Percentiles rank a stretch among this genome's conserved stretches.
Conservation (phyloP, 92 coral and sea anemone species). For the Zoanthus solanderi region DNA sequence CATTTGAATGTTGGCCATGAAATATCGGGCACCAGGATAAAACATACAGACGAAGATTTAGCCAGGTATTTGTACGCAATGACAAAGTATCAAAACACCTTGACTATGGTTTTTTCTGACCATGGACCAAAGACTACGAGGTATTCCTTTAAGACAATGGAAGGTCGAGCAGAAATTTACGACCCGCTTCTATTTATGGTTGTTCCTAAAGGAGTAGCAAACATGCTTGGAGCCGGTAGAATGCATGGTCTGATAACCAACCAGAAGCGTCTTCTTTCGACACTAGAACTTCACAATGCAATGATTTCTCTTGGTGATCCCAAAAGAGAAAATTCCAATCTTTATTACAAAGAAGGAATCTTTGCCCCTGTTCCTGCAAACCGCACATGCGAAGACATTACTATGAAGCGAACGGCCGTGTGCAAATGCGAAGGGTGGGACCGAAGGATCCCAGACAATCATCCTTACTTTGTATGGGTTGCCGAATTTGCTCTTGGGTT, state of each 20-base stretch:
- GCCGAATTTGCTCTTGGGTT: slow-evolving; percentile 90
- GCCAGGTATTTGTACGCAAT: slow-evolving; percentile 71
- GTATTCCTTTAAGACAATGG: slow-evolving; percentile 82
- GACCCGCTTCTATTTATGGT: slow-evolving; percentile 86
- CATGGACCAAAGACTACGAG: slow-evolving; percentile 96
- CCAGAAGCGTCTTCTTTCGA: slow-evolving; percentile 85
- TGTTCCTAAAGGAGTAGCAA: slow-evolving; percentile 78
- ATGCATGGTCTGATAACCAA: slow-evolving; percentile 77
- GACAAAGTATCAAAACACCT: slow-evolving; percentile 78
- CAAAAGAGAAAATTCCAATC: slow-evolving; percentile 25
- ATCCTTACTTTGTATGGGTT: slow-evolving; percentile 73
- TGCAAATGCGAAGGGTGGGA: slow-evolving; percentile 98
- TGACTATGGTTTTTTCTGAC: slow-evolving; percentile 88
- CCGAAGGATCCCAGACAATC: slow-evolving; percentile 74
- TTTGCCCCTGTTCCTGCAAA: slow-evolving; percentile 73
- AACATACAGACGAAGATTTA: slow-evolving; percentile 78
- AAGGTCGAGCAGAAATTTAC: slow-evolving; percentile 91
- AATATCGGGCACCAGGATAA: slow-evolving; percentile 82
- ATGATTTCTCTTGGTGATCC: slow-evolving; percentile 71
- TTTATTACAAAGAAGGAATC: slow-evolving; percentile 64
- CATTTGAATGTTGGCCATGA: slow-evolving; percentile 89
- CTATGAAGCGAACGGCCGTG: slow-evolving; percentile 78
- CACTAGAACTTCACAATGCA: slow-evolving; percentile 81
- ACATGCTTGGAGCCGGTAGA: slow-evolving; percentile 69
- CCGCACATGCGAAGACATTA: slow-evolving; percentile 88